Evolutionary conservation across 2,113 vertebrate genomes (phyloP).

Genomic region (Leucopsar rothschildi): DNA sequence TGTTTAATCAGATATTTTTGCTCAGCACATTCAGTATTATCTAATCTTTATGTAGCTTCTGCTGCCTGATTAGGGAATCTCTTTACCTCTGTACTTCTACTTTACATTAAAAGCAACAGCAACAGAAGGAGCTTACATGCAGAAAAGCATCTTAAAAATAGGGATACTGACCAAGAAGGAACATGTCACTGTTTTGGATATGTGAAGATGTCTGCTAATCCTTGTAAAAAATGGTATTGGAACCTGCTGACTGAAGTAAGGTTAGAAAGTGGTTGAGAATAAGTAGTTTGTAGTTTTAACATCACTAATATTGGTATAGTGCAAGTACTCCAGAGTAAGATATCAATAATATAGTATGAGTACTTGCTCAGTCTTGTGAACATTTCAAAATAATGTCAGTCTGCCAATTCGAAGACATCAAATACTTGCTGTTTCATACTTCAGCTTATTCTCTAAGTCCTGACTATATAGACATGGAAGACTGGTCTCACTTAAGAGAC

Average conservation of each 20-base stretch:
- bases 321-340: background rate
- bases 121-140: background rate
- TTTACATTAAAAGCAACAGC: background rate
- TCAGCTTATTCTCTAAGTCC: background rate
- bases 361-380: background rate
- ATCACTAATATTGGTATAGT: background rate
- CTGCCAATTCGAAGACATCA: background rate
- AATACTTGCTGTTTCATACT: background rate
- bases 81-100: background rate
- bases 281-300: background rate
- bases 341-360: background rate
- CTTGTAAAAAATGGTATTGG: background rate
- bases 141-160: background rate
- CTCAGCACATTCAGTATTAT: background rate
- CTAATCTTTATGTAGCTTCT: background rate
- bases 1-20: background rate
- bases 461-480: background rate
- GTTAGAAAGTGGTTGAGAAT: background rate
- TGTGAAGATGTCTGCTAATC: background rate
- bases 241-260: background rate
- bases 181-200: background rate
- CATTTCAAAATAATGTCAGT: background rate
- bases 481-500: background rate
- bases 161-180: background rate
- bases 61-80: background rate